Conservation (phyloP, 2,797 vertebrate species). For the Sciaenops ocellatus region DNA sequence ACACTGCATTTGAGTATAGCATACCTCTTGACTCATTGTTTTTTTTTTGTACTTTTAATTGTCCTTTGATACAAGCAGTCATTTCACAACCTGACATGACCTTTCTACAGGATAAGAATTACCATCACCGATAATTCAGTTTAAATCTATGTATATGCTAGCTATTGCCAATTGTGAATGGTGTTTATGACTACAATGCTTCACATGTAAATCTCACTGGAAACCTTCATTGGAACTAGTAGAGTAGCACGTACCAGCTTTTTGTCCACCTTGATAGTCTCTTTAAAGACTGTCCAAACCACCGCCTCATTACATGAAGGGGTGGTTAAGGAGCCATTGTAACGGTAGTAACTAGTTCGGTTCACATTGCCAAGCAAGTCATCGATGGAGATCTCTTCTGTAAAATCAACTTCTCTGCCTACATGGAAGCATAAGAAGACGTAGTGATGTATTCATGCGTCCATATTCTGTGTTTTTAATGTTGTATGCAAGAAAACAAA, state of each 20-base stretch:
- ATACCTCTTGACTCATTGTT: not conserved
- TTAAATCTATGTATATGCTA: not conserved
- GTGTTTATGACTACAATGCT: not conserved
- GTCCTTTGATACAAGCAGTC: not conserved
- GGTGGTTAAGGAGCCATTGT: slow-evolving; percentile 84
- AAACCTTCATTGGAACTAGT: not conserved
- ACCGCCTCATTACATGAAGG: slow-evolving; percentile 82
- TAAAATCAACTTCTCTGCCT: slow-evolving; percentile 49
- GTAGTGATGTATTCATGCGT: not conserved
- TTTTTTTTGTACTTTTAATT: too few species aligned
- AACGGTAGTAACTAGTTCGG: slow-evolving; percentile 76
- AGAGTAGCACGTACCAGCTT: slow-evolving; percentile 70
- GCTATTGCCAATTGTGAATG: not conserved
- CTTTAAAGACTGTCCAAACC: slow-evolving; percentile 84
- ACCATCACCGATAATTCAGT: not conserved
- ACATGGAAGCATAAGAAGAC: not conserved
- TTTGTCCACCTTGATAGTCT: slow-evolving; percentile 75
- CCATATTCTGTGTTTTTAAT: not conserved
- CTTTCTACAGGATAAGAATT: not conserved
- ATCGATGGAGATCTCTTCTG: slow-evolving; percentile 61
- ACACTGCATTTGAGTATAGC: not conserved
- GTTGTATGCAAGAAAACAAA: not conserved
- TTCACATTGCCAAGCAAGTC: slow-evolving; percentile 77
- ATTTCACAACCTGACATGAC: too few species aligned
- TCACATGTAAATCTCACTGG: not conserved